Base-by-base conservation (phyloP, 2,888 invertebrate species). In the Synanthedon tipuliformis region DNA sequence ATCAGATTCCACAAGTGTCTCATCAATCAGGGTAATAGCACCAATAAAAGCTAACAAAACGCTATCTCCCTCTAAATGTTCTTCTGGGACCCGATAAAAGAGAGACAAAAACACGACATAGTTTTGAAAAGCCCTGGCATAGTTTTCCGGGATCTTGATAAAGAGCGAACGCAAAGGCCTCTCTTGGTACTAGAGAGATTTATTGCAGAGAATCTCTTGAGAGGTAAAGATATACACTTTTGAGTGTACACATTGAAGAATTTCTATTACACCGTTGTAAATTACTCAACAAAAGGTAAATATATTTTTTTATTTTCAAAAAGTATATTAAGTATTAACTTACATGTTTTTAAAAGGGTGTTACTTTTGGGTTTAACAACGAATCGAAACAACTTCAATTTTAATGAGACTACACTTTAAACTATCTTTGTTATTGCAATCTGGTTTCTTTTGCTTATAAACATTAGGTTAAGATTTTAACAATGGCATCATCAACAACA, bases 181-280 rank as follows among this genome's bases (percentile, higher is more conserved):
- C 49, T 52, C 63, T 68, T 70, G 78, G 75, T 78, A 73, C 67
- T 72, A 69, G 62, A 65, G 63, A 77, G 80, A 82, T 81, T 81
- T 81, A 82, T 81, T 78, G 64, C 78, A 64, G 56, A 55, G 67
- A 74, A 73, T 73, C 79, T 77, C 73, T 60, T 52, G 75, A 70
- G 78, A 67, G 60, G 60, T 62, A 65, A 66, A 66, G 69, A 79
- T 79, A 73, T 73, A 75, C 76, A 73, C 73, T 74, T 75, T 74
- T 69, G 71, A 71, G 68, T 63, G 41, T 16, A 45, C 13, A 45
- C 45, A 13, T 45, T 45, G 7, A 12, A 45, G 45, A 15, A n/a
- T 8, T 7, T 3, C 45, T 3, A 4, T 45, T 1, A 45, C 45
- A 45, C 45, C 45, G 45, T 45, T 45, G 45, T 45, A 15, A 45